Evolutionary conservation across 2,113 vertebrate species (phyloP), one percentile per base, ranked within the genome.

Genomic region (Pseudorectes ferrugineus): DNA sequence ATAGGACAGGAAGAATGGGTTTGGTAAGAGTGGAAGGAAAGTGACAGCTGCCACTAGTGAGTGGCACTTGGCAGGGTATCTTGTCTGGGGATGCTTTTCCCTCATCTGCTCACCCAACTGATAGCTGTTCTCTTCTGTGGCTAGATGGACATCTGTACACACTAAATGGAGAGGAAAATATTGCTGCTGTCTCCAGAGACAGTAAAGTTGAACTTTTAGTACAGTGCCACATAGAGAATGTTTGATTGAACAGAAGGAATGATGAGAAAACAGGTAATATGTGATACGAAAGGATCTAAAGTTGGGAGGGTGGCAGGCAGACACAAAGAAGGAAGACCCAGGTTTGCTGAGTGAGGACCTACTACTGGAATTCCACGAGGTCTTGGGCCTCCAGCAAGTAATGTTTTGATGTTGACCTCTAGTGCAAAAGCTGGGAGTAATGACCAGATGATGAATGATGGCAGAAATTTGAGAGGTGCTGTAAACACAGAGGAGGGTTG

Each of bases 241-340:
- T 67, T 16, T 28, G 22, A 8, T 42, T 81, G 57, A 77, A 58
- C 4, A n/a, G 63, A 80, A 58, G n/a, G 36, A 73, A 80, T 52
- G 22, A 31, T 12, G 33, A 21, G 62, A 58, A 74, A 63, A 16
- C 6, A 12, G 35, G 24, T 46, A 59, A 16, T 46, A 2, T 17
- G 4, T 22, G 16, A 20, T 59, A 20, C 0, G 0, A 43, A 63
- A 55, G 28, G 15, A 61, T 49, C 14, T 78, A 7, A 59, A 74
- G 12, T 28, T 4, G 3, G 21, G 43, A 81, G 31, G 12, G 58
- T 57, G 31, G 16, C 57, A 61, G 43, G 42, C 14, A 49, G 67
- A 70, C 9, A 12, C 0, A 12, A 85, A 51, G 67, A 55, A n/a
- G 14, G 13, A 62, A 67, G 25, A 0, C 0, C 7, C 18, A 23